Conservation (phyloP, 1,140 invertebrate species). For the Drosophila tani region DNA sequence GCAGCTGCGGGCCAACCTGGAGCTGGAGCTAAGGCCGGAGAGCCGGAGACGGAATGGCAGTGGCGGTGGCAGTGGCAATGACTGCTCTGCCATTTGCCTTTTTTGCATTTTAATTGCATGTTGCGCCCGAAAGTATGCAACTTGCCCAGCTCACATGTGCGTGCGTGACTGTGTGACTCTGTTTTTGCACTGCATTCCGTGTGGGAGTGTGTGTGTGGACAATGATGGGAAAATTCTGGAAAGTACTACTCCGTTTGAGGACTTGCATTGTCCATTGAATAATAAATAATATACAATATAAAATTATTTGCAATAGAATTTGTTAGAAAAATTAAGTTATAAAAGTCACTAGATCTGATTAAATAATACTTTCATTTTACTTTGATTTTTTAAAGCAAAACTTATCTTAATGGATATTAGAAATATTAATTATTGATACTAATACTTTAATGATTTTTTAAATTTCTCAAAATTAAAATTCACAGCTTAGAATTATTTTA, state of each 20-base stretch:
- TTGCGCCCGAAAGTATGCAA: conserved; percentile 78
- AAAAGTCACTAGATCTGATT: no score
- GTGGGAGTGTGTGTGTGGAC: conserved; percentile 1
- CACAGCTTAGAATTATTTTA: no score
- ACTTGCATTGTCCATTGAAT: not conserved
- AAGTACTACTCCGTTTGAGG: not conserved
- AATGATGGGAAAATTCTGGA: conserved; percentile 15
- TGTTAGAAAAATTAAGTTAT: no score
- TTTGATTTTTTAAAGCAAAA: no score
- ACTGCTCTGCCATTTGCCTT: conserved; percentile 60
- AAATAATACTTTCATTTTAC: no score
- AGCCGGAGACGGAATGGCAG: conserved; percentile 16
- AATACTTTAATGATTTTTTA: no score
- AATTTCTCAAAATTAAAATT: no score
- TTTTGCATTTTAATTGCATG: conserved; percentile 84
- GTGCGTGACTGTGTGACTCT: not conserved
- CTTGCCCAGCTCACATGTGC: conserved; percentile 40
- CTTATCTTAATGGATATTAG: no score
- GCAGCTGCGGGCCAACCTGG: conserved; percentile 22
- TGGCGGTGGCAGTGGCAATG: not conserved
- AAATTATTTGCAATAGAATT: no score
- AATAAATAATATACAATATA: not conserved
- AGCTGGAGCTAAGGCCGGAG: conserved; percentile 8
- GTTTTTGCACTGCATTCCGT: conserved; percentile 1
- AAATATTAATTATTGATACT: no score